These are phyloP conservation scores for Doryteuthis pealeii DNA, from an alignment of 1,140 invertebrate species.

Conservation along the genomic window DNA sequence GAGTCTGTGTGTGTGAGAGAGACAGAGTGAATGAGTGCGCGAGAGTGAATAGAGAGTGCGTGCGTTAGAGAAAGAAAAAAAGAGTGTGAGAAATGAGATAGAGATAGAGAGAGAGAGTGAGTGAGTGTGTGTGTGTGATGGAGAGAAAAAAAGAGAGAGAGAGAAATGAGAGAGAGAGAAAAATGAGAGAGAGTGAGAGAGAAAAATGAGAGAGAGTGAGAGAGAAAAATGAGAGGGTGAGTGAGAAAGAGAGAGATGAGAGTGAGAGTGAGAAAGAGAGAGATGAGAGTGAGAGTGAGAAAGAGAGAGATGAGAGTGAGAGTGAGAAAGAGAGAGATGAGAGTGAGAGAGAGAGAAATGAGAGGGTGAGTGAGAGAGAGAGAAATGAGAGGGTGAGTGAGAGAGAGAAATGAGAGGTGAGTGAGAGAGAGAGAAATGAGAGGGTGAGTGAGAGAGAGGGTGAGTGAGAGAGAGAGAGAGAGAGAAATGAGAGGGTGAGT, in stretches of 20 bases:
- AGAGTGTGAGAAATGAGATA: not conserved
- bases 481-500: not conserved
- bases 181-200: not conserved
- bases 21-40: not conserved
- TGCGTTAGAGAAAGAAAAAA: not conserved
- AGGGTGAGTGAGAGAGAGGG: no score
- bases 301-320: not conserved
- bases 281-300: not conserved
- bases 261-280: not conserved
- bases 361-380: not conserved
- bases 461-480: no score
- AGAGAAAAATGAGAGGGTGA: not conserved
- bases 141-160: not conserved
- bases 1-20: not conserved
- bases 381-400: not conserved
- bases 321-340: not conserved
- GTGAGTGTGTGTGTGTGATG: not conserved
- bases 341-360: not conserved
- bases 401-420: not conserved
- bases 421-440: not conserved
- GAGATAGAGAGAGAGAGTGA: no score
- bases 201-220: not conserved
- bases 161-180: not conserved
- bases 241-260: not conserved
- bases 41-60: not conserved